These are phyloP conservation scores for Euplagia quadripunctaria DNA, from an alignment of 2,888 invertebrate genomes.

Conservation along the genomic window DNA sequence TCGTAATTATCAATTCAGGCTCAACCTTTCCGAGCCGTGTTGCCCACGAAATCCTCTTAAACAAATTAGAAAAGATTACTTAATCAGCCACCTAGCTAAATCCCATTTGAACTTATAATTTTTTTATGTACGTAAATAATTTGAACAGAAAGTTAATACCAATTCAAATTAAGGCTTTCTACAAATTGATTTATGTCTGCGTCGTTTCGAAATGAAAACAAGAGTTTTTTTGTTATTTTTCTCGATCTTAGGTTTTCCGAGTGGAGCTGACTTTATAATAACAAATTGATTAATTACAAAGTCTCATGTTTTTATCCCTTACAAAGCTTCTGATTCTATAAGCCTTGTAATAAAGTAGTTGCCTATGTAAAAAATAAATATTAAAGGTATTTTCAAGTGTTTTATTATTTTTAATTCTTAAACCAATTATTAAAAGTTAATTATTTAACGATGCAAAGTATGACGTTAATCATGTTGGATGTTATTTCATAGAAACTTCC, in stretches of 20 bases:
- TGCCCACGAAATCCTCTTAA: slow-evolving; percentile 30
- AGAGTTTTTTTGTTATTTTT: slow-evolving; percentile 34
- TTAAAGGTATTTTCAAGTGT: too few relatives aligned
- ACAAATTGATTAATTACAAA: slow-evolving; percentile 26
- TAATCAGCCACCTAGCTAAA: slow-evolving; percentile 35
- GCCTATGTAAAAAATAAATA: neutral
- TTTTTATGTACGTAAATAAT: slow-evolving; percentile 20
- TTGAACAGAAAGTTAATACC: slow-evolving; percentile 35
- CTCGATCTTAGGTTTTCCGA: slow-evolving; percentile 19
- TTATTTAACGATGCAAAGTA: too few relatives aligned
- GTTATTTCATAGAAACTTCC: too few relatives aligned
- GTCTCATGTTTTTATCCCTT: neutral
- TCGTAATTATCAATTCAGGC: slow-evolving; percentile 34
- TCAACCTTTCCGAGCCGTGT: slow-evolving; percentile 23
- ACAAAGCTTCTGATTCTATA: neutral
- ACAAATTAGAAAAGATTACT: slow-evolving; percentile 34
- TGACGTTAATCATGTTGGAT: too few relatives aligned
- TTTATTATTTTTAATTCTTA: too few relatives aligned
- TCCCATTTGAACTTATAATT: slow-evolving; percentile 16
- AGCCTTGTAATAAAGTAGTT: neutral
- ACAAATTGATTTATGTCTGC: slow-evolving; percentile 54
- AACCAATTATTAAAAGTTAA: too few relatives aligned
- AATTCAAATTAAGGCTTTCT: slow-evolving; percentile 42
- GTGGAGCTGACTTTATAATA: slow-evolving; percentile 16
- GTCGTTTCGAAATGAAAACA: slow-evolving; percentile 38